Base-by-base conservation (phyloP, 2,888 invertebrate genomes). In the Oxyteleia sp. region DNA sequence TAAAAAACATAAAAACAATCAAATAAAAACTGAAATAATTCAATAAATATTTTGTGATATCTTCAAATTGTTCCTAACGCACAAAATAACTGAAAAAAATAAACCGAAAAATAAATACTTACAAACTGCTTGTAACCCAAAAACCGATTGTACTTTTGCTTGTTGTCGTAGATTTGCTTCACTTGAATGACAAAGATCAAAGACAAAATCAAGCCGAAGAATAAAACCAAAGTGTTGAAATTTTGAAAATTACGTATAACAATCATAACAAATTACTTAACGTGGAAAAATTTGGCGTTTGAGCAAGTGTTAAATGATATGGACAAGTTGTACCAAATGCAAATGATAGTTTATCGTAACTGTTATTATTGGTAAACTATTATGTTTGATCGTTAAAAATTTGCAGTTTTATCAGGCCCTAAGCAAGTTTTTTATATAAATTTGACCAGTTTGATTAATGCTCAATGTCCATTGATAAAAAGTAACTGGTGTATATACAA, bases 41-140 rank as follows among this genome's bases (percentile, higher is more conserved):
- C n/a, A n/a, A n/a, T n/a, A n/a, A n/a, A n/a, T n/a, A n/a, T n/a
- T n/a, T n/a, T n/a, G n/a, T n/a, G n/a, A n/a, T n/a, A n/a, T n/a
- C n/a, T n/a, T n/a, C n/a, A n/a, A n/a, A n/a, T n/a, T n/a, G n/a
- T n/a, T n/a, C n/a, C n/a, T n/a, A n/a, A n/a, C n/a, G n/a, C n/a
- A n/a, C n/a, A n/a, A n/a, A n/a, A n/a, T n/a, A n/a, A n/a, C n/a
- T n/a, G n/a, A n/a, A n/a, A n/a, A n/a, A n/a, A n/a, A n/a, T n/a
- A n/a, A n/a, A n/a, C n/a, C n/a, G n/a, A n/a, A n/a, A n/a, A 35
- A 35, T 35, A 35, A 35, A 35, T 74, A 91, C 94, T 93, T 89
- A 94, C 94, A 85, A 93, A 94, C 87, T 93, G 91, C 82, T 93
- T 93, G 83, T 94, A 94, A 69, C 92, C 93, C 68, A 93, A 87